Evolutionary conservation across 2,888 invertebrate species (phyloP).

Genomic region (Himalopsyche kuldschensis): DNA sequence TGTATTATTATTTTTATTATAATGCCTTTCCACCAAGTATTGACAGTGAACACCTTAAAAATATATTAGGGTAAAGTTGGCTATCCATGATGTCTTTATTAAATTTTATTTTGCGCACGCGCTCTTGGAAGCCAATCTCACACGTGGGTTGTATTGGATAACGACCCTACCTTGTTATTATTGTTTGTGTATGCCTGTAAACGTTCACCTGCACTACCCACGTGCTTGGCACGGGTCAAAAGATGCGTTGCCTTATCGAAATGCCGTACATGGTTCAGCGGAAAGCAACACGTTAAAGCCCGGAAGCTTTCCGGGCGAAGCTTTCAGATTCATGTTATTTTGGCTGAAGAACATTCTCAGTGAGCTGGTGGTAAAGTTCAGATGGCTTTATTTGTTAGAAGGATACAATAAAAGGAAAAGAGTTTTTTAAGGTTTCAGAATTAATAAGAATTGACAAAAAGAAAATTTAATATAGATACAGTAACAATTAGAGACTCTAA

Average conservation of each 20-base stretch:
- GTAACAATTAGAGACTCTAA: too few species aligned
- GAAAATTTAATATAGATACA: too few species aligned
- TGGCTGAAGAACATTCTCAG: too few species aligned
- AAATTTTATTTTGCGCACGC: not conserved
- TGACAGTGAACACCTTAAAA: too few species aligned
- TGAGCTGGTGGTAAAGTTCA: too few species aligned
- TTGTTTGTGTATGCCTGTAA: not conserved
- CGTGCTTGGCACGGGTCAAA: not conserved
- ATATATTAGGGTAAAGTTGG: too few species aligned
- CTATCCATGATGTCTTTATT: not conserved
- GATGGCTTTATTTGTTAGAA: too few species aligned
- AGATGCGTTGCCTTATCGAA: not conserved
- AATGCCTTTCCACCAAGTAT: too few species aligned
- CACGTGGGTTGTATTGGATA: not conserved
- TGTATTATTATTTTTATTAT: too few species aligned
- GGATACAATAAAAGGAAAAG: too few species aligned
- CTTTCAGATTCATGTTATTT: not conserved
- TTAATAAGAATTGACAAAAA: too few species aligned
- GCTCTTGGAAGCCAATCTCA: not conserved
- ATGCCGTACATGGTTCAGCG: not conserved
- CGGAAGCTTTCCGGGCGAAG: not conserved
- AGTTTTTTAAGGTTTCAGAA: too few species aligned
- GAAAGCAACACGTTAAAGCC: not conserved
- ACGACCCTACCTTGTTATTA: not conserved
- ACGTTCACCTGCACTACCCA: not conserved